These are phyloP conservation scores for Chloroceryle amazona DNA, from an alignment of 2,797 vertebrate genomes.

Conservation along the genomic window DNA sequence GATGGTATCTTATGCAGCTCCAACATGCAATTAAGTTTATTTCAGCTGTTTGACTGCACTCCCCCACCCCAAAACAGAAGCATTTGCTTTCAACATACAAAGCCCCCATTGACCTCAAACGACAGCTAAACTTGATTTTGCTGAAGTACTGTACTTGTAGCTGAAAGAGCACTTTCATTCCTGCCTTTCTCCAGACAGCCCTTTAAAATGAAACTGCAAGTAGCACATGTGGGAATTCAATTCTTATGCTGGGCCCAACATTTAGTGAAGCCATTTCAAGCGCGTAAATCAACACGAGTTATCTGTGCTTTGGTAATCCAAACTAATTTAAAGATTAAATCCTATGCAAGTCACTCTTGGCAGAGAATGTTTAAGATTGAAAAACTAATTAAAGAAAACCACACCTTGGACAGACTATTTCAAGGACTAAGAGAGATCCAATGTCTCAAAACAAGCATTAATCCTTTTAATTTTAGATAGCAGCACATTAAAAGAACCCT, in stretches of 20 bases:
- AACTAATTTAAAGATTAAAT: not conserved
- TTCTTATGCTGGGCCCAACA: not conserved
- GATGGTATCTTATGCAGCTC: not conserved
- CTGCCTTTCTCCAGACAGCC: conserved; percentile 45
- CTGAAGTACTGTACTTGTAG: conserved; percentile 45
- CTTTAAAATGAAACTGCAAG: not conserved
- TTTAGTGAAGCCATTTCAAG: not conserved
- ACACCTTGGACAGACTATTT: not conserved
- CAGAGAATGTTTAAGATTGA: not conserved
- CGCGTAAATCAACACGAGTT: accelerated
- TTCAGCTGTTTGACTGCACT: conserved; percentile 26
- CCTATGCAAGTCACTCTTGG: not conserved
- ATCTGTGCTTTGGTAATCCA: not conserved
- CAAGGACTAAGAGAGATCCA: not conserved
- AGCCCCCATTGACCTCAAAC: conserved; percentile 31
- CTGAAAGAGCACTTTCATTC: conserved; percentile 58
- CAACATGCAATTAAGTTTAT: conserved; percentile 46
- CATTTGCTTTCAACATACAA: conserved; percentile 26
- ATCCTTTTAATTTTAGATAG: not conserved
- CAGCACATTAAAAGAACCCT: not conserved
- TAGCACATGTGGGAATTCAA: not conserved
- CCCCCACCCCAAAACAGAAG: not conserved
- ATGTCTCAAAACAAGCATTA: not conserved
- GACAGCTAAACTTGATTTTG: conserved; percentile 45
- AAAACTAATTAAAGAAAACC: conserved; percentile 15